Evolutionary conservation across 2,113 vertebrate genomes (phyloP).

Genomic region (Solea solea): DNA sequence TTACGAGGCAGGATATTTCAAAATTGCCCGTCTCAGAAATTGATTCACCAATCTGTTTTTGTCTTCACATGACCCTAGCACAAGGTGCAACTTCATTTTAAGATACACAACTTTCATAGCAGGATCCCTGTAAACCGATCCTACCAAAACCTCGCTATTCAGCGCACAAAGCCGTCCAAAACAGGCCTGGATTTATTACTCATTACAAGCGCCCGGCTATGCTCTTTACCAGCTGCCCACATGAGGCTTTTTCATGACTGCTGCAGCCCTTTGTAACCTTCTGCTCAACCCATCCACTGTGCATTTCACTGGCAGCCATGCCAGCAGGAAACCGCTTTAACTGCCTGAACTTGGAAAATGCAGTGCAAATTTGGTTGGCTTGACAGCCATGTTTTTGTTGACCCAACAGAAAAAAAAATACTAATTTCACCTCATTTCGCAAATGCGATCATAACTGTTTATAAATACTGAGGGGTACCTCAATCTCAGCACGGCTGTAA

Average conservation of each 20-base stretch:
- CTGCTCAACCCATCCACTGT: conserved; percentile 36
- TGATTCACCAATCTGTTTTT: conserved; percentile 12
- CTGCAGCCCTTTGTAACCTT: conserved; percentile 43
- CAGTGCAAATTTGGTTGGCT: conserved; percentile 40
- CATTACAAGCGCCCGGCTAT: not conserved
- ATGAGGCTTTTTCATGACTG: conserved; percentile 48
- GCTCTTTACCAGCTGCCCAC: conserved; percentile 39
- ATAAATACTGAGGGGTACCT: conserved; percentile 70
- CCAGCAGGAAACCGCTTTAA: conserved; percentile 49
- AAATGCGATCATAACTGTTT: conserved; percentile 76
- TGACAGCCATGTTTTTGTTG: conserved; percentile 47
- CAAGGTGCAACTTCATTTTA: not conserved
- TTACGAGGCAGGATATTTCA: not conserved
- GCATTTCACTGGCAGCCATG: conserved; percentile 40
- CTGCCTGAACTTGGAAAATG: conserved; percentile 46
- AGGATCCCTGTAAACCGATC: conserved; percentile 16
- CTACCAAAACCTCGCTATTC: conserved; percentile 8
- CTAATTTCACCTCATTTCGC: conserved; percentile 66
- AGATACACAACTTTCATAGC: not conserved
- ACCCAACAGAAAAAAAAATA: conserved; percentile 62
- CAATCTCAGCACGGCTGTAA: conserved; percentile 57
- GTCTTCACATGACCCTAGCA: not conserved
- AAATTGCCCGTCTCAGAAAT: not conserved
- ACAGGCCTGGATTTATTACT: conserved; percentile 29
- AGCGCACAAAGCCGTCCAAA: conserved; percentile 11